Percentiles rank a stretch among this genome's conserved stretches.
Evolutionary conservation across 1,140 invertebrate species (phyloP).

Genomic region (Chymomyza costata): DNA sequence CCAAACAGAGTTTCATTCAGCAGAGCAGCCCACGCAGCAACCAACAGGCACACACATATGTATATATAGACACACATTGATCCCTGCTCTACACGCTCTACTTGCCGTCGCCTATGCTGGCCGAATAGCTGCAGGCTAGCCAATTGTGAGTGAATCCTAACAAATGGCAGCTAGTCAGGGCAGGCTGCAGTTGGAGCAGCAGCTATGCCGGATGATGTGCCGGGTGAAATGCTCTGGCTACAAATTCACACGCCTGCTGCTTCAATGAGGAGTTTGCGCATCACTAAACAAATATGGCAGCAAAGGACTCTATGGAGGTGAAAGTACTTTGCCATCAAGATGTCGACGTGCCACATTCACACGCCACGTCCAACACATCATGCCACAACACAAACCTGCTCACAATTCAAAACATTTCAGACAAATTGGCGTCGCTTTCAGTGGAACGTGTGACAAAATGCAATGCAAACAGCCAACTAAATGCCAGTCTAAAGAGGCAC

Average conservation of each 20-base stretch:
- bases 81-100: not conserved
- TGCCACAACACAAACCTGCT: slow-evolving; percentile 22
- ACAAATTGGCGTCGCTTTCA: slow-evolving; percentile 70
- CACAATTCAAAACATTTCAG: slow-evolving; percentile 72
- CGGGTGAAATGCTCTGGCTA: too few species aligned
- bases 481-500: not conserved
- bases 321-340: slow-evolving; percentile 9
- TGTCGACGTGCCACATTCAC: not conserved
- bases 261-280: too few species aligned
- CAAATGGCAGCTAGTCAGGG: too few species aligned
- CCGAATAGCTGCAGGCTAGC: slow-evolving; percentile 16
- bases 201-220: too few species aligned
- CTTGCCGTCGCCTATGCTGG: slow-evolving; percentile 2
- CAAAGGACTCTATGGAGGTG: slow-evolving; percentile 12
- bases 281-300: slow-evolving; percentile 40
- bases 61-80: not conserved
- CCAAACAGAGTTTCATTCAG: too few species aligned
- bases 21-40: too few species aligned
- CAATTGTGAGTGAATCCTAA: slow-evolving; percentile 23
- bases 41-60: not conserved
- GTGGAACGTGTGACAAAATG: slow-evolving; percentile 66
- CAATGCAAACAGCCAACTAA: slow-evolving; percentile 54
- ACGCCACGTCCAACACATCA: not conserved
- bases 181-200: slow-evolving; percentile 5
- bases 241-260: too few species aligned